Base-by-base conservation (phyloP, 2,888 invertebrate genomes). In the Lasioglossum calceatum region DNA sequence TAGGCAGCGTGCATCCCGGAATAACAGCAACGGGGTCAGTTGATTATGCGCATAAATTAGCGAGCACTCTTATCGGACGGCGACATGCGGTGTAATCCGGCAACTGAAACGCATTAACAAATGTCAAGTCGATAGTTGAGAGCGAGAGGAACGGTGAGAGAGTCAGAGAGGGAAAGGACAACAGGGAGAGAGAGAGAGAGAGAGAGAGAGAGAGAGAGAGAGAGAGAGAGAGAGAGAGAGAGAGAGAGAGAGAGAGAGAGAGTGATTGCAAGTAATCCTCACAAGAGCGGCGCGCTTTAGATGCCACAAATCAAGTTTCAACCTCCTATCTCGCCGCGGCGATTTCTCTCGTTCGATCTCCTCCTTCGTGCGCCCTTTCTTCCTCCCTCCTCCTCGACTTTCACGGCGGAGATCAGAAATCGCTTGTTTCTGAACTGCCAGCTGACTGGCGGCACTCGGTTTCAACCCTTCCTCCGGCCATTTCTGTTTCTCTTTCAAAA, bases 71-170 rank as follows among this genome's bases (percentile, higher is more conserved):
- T 92, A 92, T 93, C 93, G 86, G 86, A 73, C 84, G 79, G 86
- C 87, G 91, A 91, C 92, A 89, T 89, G 89, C 89, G 84, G 89
- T 88, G 93, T 93, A 93, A 94, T 94, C 93, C 92, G 91, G 91
- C 92, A 93, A 93, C 93, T 92, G 93, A 93, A 94, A 94, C 92
- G 93, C 94, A 93, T 94, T 94, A 93, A 93, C 93, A 92, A 92
- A 92, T 92, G 93, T 92, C 92, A 88, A 89, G 91, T 87, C 87
- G 88, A 81, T 77, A 73, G 79, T 12, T 76, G 79, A 70, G 74
- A 74, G 80, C 58, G 86, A 86, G 89, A 61, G 12, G 42, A 44
- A 42, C 42, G 42, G 10, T 10, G 42, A 39, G 39, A 39, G 39
- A 39, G 39, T 39, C 39, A 7, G 39, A 42, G 42, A 12, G 42